Evolutionary conservation across 1,140 invertebrate species (phyloP), one percentile per base, ranked within the genome.

Genomic region (Drosophila sturtevanti): DNA sequence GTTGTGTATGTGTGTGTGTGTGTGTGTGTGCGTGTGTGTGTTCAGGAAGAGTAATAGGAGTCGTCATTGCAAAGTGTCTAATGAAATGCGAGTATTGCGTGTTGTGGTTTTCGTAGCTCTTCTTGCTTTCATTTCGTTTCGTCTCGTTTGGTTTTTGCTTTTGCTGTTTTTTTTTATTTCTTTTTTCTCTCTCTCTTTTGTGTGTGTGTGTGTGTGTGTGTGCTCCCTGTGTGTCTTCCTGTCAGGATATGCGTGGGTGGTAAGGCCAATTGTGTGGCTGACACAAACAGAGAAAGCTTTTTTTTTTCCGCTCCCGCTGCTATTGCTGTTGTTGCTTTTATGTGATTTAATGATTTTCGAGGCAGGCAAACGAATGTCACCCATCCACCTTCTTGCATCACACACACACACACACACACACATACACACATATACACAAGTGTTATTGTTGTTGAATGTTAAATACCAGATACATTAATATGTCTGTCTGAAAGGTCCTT

Each of bases 391-490:
- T 59, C 52, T 59, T 21, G n/a, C 65, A 54, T 31, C 51, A 66
- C 75, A 77, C 72, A 22, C 56, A 11, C 7, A 41, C 37, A 11
- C 27, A 22, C 18, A 65, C 38, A 55, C 54, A 63, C 59, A 63
- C 64, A 55, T 34, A 37, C 21, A 65, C 54, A 35, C 35, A 68
- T 48, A 63, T 38, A 38, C 64, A 54, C 63, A 59, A 72, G 48
- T 82, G 72, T 87, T 89, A 87, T 87, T 89, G 79, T 89, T 87
- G 84, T 77, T 89, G 84, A 89, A 89, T 89, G 84, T 89, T 89
- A 89, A 89, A 89, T 89, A 89, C 84, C 82, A 87, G 75, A 86
- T 82, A 89, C 84, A 89, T 89, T 89, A 89, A 89, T 89, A 89
- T 84, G 82, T 89, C 79, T 81, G 78, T 62, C 55, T 72, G 66